Evolutionary conservation across 2,113 vertebrate genomes (phyloP).

Genomic region (Microcebus murinus): DNA sequence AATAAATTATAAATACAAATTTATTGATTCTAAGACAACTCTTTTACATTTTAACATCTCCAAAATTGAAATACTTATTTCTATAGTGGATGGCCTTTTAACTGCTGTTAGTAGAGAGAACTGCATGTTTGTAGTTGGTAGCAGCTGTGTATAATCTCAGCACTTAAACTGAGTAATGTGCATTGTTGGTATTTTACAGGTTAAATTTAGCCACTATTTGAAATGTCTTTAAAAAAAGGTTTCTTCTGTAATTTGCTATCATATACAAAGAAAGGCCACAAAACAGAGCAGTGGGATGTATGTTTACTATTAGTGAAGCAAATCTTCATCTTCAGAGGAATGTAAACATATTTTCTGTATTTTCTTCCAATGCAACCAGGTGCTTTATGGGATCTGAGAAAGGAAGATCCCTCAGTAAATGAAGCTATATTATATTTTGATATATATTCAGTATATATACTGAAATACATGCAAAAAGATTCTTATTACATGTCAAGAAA

Average conservation of each 20-base stretch:
- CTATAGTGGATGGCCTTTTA: background rate
- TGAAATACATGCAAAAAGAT: background rate
- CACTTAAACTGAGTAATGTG: background rate
- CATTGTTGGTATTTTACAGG: conserved; percentile 11
- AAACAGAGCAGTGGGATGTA: background rate
- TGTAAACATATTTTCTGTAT: background rate
- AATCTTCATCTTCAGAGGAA: conserved; percentile 34
- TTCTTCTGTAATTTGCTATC: conserved; percentile 14
- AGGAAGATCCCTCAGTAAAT: background rate
- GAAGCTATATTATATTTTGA: conserved; percentile 15
- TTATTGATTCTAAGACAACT: background rate
- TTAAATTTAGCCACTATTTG: background rate
- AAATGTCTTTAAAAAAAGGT: background rate
- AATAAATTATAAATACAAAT: background rate
- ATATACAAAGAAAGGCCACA: background rate
- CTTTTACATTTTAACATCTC: background rate
- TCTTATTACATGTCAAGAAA: background rate
- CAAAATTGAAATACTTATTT: background rate
- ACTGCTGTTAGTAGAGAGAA: background rate
- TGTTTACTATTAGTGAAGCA: background rate
- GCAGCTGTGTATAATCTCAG: background rate
- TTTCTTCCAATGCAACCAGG: background rate
- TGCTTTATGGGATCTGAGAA: background rate
- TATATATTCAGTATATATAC: no score
- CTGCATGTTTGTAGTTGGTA: background rate